Percentiles rank a stretch among this genome's conserved stretches.
These are phyloP conservation scores for Phengaris arion DNA, from an alignment of 2,888 invertebrate species.

Conservation along the genomic window DNA sequence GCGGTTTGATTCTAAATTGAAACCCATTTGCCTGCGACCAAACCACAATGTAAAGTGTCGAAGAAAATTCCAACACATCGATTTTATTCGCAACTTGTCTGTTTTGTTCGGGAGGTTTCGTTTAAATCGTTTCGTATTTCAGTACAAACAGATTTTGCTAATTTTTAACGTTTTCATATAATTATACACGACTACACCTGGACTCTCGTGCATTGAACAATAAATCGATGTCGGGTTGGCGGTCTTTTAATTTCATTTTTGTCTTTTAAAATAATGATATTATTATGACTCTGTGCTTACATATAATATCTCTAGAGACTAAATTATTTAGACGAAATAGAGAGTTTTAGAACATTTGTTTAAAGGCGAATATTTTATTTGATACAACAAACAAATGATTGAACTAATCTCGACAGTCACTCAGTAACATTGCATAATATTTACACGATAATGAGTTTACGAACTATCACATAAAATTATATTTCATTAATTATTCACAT, in stretches of 20 bases:
- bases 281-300: too few relatives aligned
- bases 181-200: too few relatives aligned
- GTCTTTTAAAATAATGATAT: too few relatives aligned
- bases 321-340: too few relatives aligned
- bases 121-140: neutral
- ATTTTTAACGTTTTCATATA: too few relatives aligned
- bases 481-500: slow-evolving; percentile 6
- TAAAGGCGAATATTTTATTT: too few relatives aligned
- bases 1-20: slow-evolving; percentile 22
- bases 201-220: too few relatives aligned
- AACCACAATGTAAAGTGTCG: slow-evolving; percentile 14
- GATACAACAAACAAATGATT: neutral
- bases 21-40: slow-evolving; percentile 18
- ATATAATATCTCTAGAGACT: too few relatives aligned
- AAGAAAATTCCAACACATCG: slow-evolving; percentile 17
- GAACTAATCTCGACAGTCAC: neutral
- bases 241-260: too few relatives aligned
- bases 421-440: neutral
- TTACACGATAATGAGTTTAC: neutral
- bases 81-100: neutral
- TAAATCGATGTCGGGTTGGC: too few relatives aligned
- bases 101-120: neutral
- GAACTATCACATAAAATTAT: neutral
- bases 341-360: too few relatives aligned
- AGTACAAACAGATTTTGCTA: neutral